These are phyloP conservation scores for Cottoperca gobio DNA, from an alignment of 2,797 vertebrate species.

Conservation along the genomic window DNA sequence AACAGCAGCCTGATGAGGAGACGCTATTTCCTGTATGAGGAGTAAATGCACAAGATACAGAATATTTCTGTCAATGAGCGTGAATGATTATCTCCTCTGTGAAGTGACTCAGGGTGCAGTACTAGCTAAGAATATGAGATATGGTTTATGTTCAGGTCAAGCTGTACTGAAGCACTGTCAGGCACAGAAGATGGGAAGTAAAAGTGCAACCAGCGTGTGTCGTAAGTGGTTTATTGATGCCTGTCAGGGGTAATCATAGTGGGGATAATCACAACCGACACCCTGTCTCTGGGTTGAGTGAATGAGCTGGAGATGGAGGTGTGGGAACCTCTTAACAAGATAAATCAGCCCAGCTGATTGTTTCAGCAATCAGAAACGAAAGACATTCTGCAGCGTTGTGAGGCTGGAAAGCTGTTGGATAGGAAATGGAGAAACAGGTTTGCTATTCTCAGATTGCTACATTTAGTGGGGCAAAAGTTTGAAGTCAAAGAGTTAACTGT, in stretches of 20 bases:
- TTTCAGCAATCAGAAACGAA: constrained; percentile 30
- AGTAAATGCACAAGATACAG: constrained; percentile 7
- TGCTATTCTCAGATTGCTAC: constrained; percentile 4
- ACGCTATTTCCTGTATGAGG: not conserved
- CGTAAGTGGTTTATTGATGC: constrained; percentile 69
- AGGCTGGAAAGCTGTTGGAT: not conserved
- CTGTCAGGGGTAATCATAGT: constrained; percentile 49
- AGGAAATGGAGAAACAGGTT: not conserved
- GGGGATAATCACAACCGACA: constrained; percentile 61
- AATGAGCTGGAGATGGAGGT: constrained; percentile 29
- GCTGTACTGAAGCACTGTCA: constrained; percentile 28
- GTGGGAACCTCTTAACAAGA: constrained; percentile 44
- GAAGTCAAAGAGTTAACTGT: not conserved
- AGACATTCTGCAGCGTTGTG: not conserved
- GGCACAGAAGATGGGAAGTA: constrained; percentile 23
- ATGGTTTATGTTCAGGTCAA: constrained; percentile 36
- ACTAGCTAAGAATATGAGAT: constrained; percentile 30
- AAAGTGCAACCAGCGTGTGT: constrained; percentile 29
- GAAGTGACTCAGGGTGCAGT: constrained; percentile 15
- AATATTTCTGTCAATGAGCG: constrained; percentile 17
- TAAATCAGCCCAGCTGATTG: constrained; percentile 55
- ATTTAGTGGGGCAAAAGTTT: not conserved
- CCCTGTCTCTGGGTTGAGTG: constrained; percentile 19
- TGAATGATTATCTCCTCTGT: constrained; percentile 19
- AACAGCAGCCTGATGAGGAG: not conserved